These are phyloP conservation scores for Smutsia temminckii DNA, from an alignment of 2,797 vertebrate genomes.

Conservation along the genomic window DNA sequence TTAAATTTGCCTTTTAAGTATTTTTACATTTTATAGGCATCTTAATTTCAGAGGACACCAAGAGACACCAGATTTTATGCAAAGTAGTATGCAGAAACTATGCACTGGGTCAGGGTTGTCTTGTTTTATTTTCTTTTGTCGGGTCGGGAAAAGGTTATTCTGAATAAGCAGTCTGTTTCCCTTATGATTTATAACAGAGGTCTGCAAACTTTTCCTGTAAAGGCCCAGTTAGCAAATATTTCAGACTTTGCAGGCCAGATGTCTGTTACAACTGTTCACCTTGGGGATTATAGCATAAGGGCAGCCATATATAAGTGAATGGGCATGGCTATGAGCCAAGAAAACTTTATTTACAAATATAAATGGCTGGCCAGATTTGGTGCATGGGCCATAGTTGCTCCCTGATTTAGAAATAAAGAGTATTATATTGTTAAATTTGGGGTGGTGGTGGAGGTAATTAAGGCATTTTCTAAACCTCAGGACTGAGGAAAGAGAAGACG, in stretches of 20 bases:
- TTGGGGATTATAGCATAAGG: background rate
- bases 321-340: background rate
- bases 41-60: background rate
- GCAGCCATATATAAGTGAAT: background rate
- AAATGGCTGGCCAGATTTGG: background rate
- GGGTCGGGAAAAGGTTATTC: background rate
- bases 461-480: conserved; percentile 16
- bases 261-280: background rate
- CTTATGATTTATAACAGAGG: background rate
- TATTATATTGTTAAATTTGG: background rate
- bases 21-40: conserved; percentile 1
- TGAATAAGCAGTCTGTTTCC: conserved; percentile 18
- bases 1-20: conserved; percentile 28
- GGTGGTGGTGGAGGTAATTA: background rate
- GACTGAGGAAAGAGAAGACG: conserved; percentile 14
- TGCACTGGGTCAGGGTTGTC: background rate
- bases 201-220: background rate
- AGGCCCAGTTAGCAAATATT: background rate
- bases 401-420: conserved; percentile 22
- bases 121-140: background rate
- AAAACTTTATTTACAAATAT: conserved; percentile 55
- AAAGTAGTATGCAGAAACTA: background rate
- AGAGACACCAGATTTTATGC: background rate
- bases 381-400: background rate
- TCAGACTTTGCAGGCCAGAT: background rate